Conservation (phyloP, 37 sponge, comb jelly and placozoan genomes). For the Aplysina aerophoba region DNA sequence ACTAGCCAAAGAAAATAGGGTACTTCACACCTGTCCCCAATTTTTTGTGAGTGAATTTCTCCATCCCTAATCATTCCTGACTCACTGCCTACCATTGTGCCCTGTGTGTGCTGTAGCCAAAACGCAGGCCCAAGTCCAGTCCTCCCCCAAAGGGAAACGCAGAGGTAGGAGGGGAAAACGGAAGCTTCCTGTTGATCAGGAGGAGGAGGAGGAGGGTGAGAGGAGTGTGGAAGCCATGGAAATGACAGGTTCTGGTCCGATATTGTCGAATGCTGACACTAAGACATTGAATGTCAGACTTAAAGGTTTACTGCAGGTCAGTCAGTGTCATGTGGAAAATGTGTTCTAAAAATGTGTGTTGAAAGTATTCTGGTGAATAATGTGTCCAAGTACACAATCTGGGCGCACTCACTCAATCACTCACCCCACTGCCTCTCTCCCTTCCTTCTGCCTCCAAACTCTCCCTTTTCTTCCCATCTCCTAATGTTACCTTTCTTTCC, state of each 20-base stretch:
- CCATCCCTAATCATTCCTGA: no score
- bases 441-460: not conserved
- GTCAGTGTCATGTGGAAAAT: no score
- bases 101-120: not conserved
- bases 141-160: not conserved
- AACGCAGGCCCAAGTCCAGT: not conserved
- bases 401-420: not conserved
- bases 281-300: no score
- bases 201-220: slow-evolving; percentile 30
- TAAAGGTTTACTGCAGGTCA: no score
- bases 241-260: not conserved
- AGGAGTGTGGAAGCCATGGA: not conserved
- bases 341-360: no score
- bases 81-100: slow-evolving; percentile 15
- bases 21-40: no score
- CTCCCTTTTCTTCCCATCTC: not conserved
- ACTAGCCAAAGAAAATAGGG: no score
- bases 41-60: no score
- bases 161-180: slow-evolving; percentile 31
- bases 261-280: no score
- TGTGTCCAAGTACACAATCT: slow-evolving; percentile 38
- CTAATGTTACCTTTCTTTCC: not conserved
- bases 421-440: not conserved
- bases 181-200: not conserved
- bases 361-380: no score